Conservation (phyloP, 2,888 invertebrate genomes). For the Lochmaea crataegi region DNA sequence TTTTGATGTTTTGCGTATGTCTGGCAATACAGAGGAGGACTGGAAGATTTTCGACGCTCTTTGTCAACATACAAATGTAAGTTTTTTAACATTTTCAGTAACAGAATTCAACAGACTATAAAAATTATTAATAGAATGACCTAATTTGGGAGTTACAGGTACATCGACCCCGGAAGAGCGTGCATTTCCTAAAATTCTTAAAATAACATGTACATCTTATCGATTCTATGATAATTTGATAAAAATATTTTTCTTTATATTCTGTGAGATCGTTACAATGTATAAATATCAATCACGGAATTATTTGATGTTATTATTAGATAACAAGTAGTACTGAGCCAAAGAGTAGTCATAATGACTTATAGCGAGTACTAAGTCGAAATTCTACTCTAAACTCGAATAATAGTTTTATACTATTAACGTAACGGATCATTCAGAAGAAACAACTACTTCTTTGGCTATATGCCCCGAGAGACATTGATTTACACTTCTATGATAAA, state of each 20-base stretch:
- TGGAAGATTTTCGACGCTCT: conserved; percentile 80
- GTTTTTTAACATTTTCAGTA: conserved; percentile 41
- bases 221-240: background rate
- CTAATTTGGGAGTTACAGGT: background rate
- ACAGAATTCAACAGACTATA: background rate
- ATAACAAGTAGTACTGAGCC: too few relatives aligned
- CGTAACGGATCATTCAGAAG: too few relatives aligned
- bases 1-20: conserved; percentile 36
- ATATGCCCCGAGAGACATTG: too few relatives aligned
- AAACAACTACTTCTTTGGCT: too few relatives aligned
- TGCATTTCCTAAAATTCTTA: background rate
- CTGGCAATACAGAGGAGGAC: conserved; percentile 73
- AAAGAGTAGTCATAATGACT: too few relatives aligned
- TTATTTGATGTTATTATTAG: too few relatives aligned
- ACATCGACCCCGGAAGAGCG: background rate
- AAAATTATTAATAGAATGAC: background rate
- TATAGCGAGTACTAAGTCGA: too few relatives aligned
- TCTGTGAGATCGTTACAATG: too few relatives aligned
- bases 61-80: conserved; percentile 73
- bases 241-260: background rate
- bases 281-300: too few relatives aligned
- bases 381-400: too few relatives aligned
- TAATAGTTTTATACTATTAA: too few relatives aligned
- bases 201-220: background rate
- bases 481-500: too few relatives aligned